Conservation (phyloP, 2,888 invertebrate genomes). For the Gerosis bhagava region DNA sequence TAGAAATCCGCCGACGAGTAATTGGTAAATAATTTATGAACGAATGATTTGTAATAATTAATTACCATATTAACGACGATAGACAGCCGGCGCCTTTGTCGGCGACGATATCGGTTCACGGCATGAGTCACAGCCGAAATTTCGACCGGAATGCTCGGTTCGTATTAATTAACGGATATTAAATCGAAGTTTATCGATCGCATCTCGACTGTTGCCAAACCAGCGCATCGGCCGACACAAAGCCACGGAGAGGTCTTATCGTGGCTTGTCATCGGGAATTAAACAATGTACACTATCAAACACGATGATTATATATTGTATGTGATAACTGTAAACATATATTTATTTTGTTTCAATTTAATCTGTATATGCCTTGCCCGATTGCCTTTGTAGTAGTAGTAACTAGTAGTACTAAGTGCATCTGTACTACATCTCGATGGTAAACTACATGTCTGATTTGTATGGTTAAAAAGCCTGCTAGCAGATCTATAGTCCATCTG, state of each 20-base stretch:
- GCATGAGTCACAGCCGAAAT: conserved; percentile 74
- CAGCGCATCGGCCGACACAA: conserved; percentile 63
- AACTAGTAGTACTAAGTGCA: too few species aligned
- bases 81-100: conserved; percentile 71
- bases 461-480: too few species aligned
- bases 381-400: too few species aligned
- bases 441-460: too few species aligned
- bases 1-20: conserved; percentile 49
- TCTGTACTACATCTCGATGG: too few species aligned
- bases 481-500: too few species aligned
- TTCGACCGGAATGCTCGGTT: conserved; percentile 72
- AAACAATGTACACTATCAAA: conserved; percentile 76
- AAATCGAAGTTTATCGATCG: conserved; percentile 77
- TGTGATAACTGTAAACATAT: too few species aligned
- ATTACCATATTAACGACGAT: conserved; percentile 78
- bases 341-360: too few species aligned
- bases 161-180: conserved; percentile 81
- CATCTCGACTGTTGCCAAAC: conserved; percentile 80
- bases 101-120: conserved; percentile 68
- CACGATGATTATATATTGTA: conserved; percentile 69
- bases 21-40: conserved; percentile 67
- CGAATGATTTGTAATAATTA: conserved; percentile 76
- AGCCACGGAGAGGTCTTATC: conserved; percentile 63
- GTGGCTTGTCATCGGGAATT: conserved; percentile 71
- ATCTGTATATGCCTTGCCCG: too few species aligned